Base-by-base conservation (phyloP, 2,113 vertebrate genomes). In the Gorsachius goisagi region DNA sequence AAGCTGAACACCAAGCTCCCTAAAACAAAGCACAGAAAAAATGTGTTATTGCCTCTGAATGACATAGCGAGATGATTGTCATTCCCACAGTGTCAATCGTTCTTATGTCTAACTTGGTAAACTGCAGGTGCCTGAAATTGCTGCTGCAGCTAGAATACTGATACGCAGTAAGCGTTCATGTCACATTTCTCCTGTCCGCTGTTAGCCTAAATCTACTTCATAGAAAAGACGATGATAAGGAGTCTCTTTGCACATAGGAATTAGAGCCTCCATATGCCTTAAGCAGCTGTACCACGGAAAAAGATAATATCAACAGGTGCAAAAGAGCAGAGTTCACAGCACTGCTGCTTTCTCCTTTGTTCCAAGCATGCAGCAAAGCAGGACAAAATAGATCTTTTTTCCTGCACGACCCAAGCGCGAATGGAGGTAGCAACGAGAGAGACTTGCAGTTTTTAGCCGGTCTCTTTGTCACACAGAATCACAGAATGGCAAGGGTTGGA, bases 91-190 rank as follows among this genome's bases (percentile, higher is more conserved):
- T 59, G 64, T 93, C 95, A 90, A 72, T 96, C 52, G 2, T 89
- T 77, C 73, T 93, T 94, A 93, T 7, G 32, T 66, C 82, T 93
- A 79, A 95, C 78, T 90, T 97, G 93, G 97, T 64, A 97, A 97
- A 97, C 52, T 78, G 85, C 90, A 89, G 85, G 89, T 95, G 76
- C 35, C 76, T 91, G 93, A 88, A 91, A 91, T 60, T 91, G 62
- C 88, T 86, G 78, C 78, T 71, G 66, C 55, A 83, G 47, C 52
- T 55, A 90, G 85, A 85, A 92, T 85, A 87, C 73, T 55, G 84
- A 91, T 68, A 81, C 3, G 16, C 52, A 94, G 37, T 81, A 89
- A 73, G 14, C 0, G 22, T 71, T 89, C 67, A 64, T 86, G 69
- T 80, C 63, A 75, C 88, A 85, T 85, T 73, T 85, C 76, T 94